Percentiles rank a stretch among this genome's conserved stretches.
phyloP scores from a whole-genome alignment of 1,140 invertebrate genomes.

The Parasteatoda tepidariorum region DNA sequence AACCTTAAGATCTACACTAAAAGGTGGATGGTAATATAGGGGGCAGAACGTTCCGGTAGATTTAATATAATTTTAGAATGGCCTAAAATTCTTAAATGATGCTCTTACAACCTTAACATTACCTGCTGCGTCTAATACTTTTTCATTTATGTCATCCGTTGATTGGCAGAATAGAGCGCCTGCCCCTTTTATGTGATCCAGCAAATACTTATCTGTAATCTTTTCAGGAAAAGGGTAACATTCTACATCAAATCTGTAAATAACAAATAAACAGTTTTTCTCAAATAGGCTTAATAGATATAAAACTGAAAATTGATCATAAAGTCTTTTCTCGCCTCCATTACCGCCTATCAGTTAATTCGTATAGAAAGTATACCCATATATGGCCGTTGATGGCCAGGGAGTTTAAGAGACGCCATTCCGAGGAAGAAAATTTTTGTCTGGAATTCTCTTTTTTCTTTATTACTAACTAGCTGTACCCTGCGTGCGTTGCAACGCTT shows the following conservation, averaged over 20 bases:
- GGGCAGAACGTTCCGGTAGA: not conserved
- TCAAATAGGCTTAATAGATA: not conserved
- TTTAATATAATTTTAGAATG: too few species aligned
- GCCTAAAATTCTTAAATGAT: not conserved
- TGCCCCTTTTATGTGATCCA: not conserved
- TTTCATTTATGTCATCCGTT: conserved; percentile 13
- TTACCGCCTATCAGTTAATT: not conserved
- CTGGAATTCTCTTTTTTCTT: not conserved
- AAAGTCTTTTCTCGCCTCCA: not conserved
- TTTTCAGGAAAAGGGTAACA: not conserved
- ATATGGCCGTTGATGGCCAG: too few species aligned
- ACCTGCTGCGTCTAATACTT: conserved; percentile 36
- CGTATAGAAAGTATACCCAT: not conserved
- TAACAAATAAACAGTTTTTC: not conserved
- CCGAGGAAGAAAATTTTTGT: not conserved
- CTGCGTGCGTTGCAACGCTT: too few species aligned
- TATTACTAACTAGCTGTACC: too few species aligned
- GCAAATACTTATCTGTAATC: not conserved
- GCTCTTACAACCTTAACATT: too few species aligned
- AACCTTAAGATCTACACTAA: not conserved
- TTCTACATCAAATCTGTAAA: conserved; percentile 23
- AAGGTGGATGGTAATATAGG: not conserved
- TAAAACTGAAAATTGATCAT: not conserved
- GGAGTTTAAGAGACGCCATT: not conserved
- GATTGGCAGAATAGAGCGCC: conserved; percentile 28